phyloP scores from a whole-genome alignment of 2,888 invertebrate species.

The Malacosoma neustria region DNA sequence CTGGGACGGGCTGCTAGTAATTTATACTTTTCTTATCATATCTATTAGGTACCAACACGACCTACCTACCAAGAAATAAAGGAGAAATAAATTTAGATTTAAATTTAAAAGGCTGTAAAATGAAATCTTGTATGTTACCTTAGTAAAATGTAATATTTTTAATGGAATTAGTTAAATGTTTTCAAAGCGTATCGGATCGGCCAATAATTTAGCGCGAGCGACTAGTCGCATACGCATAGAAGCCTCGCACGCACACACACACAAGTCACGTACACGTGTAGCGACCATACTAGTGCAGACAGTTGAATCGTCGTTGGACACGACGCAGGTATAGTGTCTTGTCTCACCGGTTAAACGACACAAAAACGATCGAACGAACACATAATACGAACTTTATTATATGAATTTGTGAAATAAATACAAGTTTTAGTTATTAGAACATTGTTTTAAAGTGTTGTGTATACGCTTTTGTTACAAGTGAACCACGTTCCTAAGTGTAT shows the following conservation, averaged over 20 bases:
- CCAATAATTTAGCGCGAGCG: too few relatives aligned
- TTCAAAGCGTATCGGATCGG: too few relatives aligned
- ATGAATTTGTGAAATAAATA: slow-evolving; percentile 19
- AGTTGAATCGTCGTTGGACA: slow-evolving; percentile 47
- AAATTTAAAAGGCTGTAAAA: too few relatives aligned
- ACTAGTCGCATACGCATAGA: slow-evolving; percentile 38
- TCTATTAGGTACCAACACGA: too few relatives aligned
- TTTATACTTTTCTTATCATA: too few relatives aligned
- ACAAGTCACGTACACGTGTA: slow-evolving; percentile 27
- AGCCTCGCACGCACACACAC: slow-evolving; percentile 37
- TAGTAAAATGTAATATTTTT: too few relatives aligned
- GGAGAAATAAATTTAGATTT: too few relatives aligned
- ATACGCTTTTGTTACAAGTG: slow-evolving; percentile 24
- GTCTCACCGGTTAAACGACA: slow-evolving; percentile 55
- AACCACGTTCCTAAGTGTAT: slow-evolving; percentile 31
- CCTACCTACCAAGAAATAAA: too few relatives aligned
- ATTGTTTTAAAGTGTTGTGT: slow-evolving; percentile 17
- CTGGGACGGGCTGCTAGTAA: too few relatives aligned
- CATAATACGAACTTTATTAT: slow-evolving; percentile 38
- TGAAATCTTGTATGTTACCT: too few relatives aligned
- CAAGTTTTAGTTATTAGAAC: slow-evolving; percentile 10
- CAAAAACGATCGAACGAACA: slow-evolving; percentile 68
- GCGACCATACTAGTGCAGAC: slow-evolving; percentile 18
- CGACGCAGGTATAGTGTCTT: slow-evolving; percentile 47
- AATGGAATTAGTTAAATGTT: too few relatives aligned